These are phyloP conservation scores for Clunio marinus DNA, from an alignment of 2,888 invertebrate species.

Conservation along the genomic window DNA sequence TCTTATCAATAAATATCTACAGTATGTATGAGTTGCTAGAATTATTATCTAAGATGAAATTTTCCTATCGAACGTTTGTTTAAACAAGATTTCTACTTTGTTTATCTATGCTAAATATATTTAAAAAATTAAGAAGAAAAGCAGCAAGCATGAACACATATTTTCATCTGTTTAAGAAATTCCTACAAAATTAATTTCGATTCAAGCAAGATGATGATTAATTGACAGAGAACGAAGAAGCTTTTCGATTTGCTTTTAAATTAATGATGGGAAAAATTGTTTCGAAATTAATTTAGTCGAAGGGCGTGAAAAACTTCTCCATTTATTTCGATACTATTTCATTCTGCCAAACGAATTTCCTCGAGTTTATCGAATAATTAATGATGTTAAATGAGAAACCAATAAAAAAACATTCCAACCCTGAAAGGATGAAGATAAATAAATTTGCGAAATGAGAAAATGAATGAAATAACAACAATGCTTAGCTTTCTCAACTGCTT, in stretches of 20 bases:
- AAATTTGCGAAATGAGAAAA: conserved; percentile 1
- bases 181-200: too few species aligned
- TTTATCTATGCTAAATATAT: too few species aligned
- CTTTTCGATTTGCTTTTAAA: not conserved
- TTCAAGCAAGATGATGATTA: too few species aligned
- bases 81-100: too few species aligned
- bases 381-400: conserved; percentile 38
- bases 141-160: too few species aligned
- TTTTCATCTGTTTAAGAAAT: too few species aligned
- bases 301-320: conserved; percentile 8
- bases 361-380: conserved; percentile 38
- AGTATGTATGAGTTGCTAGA: too few species aligned
- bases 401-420: conserved; percentile 9
- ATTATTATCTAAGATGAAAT: too few species aligned
- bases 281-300: conserved; percentile 23
- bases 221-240: not conserved
- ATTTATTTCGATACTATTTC: not conserved
- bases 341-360: not conserved
- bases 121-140: too few species aligned
- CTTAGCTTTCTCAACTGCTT: not conserved
- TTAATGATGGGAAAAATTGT: conserved; percentile 36
- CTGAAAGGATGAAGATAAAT: conserved; percentile 15
- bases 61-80: too few species aligned
- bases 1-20: too few species aligned
- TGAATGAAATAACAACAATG: conserved; percentile 1